phyloP scores from a whole-genome alignment of 1,140 invertebrate species.

The Drosophila persimilis region DNA sequence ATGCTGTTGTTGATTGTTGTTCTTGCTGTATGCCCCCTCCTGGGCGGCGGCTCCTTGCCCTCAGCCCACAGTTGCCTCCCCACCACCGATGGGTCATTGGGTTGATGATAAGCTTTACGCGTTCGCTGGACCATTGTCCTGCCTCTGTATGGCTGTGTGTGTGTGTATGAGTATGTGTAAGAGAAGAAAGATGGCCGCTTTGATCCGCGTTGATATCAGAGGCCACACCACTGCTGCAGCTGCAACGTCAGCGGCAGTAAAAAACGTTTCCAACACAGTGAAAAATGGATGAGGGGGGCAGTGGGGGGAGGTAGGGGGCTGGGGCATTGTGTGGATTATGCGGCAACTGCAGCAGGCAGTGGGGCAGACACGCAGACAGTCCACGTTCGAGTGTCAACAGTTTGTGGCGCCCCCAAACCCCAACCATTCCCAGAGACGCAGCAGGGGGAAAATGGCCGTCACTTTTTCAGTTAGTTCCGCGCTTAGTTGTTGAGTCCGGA shows the following conservation, averaged over 20 bases:
- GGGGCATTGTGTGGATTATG: conserved; percentile 72
- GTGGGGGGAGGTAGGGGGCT: not conserved
- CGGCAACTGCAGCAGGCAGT: conserved; percentile 71
- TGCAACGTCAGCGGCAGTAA: conserved; percentile 29
- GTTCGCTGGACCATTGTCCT: conserved; percentile 70
- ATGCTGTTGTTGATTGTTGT: conserved; percentile 77
- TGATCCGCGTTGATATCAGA: conserved; percentile 75
- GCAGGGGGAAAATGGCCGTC: conserved; percentile 29
- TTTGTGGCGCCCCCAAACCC: conserved; percentile 23
- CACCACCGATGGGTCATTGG: conserved; percentile 54
- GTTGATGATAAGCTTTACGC: conserved; percentile 79
- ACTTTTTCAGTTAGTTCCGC: conserved; percentile 57
- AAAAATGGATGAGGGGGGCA: not conserved
- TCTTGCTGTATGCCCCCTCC: conserved; percentile 8
- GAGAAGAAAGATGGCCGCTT: conserved; percentile 77
- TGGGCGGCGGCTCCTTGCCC: conserved; percentile 13
- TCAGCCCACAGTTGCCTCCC: not conserved
- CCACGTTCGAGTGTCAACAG: conserved; percentile 57
- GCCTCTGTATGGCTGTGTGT: conserved; percentile 24
- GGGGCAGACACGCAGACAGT: conserved; percentile 28
- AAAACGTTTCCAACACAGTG: conserved; percentile 6
- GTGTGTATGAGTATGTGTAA: conserved; percentile 23
- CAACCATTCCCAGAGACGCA: conserved; percentile 1
- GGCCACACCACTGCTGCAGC: conserved; percentile 46
- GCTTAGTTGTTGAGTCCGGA: conserved; percentile 67